Percentiles rank a stretch among this genome's conserved stretches.
phyloP scores from a whole-genome alignment of 2,888 invertebrate genomes.

The Chloromyia formosa region DNA sequence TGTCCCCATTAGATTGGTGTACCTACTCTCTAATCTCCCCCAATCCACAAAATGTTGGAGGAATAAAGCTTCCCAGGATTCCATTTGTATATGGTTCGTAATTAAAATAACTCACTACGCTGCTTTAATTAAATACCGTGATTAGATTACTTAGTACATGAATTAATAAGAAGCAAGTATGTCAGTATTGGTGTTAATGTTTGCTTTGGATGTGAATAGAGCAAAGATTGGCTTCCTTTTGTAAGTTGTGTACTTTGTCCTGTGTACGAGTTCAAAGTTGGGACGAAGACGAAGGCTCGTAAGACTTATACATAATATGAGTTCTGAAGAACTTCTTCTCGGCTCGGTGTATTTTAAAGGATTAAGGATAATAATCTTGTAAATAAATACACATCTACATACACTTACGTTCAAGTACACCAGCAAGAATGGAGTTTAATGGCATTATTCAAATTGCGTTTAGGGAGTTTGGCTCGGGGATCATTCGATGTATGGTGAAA shows the following conservation, averaged over 20 bases:
- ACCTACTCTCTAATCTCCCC: neutral
- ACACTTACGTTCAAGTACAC: neutral
- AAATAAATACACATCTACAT: neutral
- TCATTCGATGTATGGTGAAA: slow-evolving; percentile 10
- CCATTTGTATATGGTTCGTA: slow-evolving; percentile 37
- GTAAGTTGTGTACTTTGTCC: slow-evolving; percentile 1
- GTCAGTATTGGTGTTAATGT: slow-evolving; percentile 25
- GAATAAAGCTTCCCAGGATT: slow-evolving; percentile 24
- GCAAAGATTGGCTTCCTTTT: slow-evolving; percentile 13
- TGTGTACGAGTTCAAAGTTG: no score
- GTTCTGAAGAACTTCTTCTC: neutral
- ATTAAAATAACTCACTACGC: slow-evolving; percentile 42
- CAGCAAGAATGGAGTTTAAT: slow-evolving; percentile 13
- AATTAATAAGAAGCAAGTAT: slow-evolving; percentile 15
- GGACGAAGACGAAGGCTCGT: neutral
- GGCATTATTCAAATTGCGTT: slow-evolving; percentile 33
- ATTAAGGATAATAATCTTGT: slow-evolving; percentile 25
- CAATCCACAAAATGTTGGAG: slow-evolving; percentile 10
- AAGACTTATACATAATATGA: neutral
- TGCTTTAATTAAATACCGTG: slow-evolving; percentile 42
- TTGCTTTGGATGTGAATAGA: slow-evolving; percentile 6
- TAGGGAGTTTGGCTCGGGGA: slow-evolving; percentile 15
- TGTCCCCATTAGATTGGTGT: no score
- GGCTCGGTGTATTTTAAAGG: neutral
- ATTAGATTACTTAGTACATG: slow-evolving; percentile 40